Percentiles rank a stretch among this genome's conserved stretches.
Evolutionary conservation across 2,888 invertebrate species (phyloP).

Genomic region (Erpobdella octoculata): DNA sequence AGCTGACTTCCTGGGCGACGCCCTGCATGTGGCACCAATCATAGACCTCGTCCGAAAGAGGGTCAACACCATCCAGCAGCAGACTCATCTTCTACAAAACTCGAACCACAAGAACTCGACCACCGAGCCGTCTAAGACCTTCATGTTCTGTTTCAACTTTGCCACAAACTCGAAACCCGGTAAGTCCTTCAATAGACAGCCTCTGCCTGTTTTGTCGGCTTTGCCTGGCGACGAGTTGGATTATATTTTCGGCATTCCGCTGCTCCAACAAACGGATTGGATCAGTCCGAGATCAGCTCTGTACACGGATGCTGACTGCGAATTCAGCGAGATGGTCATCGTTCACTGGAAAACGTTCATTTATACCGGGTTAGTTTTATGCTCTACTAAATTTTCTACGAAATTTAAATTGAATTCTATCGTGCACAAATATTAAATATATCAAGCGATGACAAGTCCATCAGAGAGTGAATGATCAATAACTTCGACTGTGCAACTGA

Average conservation of each 20-base stretch:
- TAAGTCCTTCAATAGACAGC: neutral
- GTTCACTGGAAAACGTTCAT: constrained; percentile 50
- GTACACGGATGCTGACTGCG: constrained; percentile 41
- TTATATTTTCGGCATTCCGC: constrained; percentile 49
- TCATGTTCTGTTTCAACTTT: constrained; percentile 26
- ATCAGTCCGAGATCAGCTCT: constrained; percentile 39
- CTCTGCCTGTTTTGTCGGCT: constrained; percentile 35
- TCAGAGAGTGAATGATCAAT: too few species aligned
- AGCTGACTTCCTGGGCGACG: constrained; percentile 28
- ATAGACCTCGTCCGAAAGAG: constrained; percentile 21
- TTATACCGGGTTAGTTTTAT: constrained; percentile 45
- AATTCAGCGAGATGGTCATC: constrained; percentile 48
- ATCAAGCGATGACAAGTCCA: too few species aligned
- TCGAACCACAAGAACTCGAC: neutral
- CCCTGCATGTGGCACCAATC: constrained; percentile 30
- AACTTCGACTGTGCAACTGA: too few species aligned
- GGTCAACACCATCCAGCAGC: constrained; percentile 11
- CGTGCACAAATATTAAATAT: too few species aligned
- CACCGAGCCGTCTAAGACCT: neutral
- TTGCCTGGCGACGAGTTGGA: constrained; percentile 48
- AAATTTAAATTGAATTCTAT: too few species aligned
- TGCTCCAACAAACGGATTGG: constrained; percentile 43
- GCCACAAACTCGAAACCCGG: neutral
- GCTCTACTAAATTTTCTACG: too few species aligned
- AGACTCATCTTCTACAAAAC: neutral